phyloP scores from a whole-genome alignment of 2,113 vertebrate species.

The Vulpes ferrilata region DNA sequence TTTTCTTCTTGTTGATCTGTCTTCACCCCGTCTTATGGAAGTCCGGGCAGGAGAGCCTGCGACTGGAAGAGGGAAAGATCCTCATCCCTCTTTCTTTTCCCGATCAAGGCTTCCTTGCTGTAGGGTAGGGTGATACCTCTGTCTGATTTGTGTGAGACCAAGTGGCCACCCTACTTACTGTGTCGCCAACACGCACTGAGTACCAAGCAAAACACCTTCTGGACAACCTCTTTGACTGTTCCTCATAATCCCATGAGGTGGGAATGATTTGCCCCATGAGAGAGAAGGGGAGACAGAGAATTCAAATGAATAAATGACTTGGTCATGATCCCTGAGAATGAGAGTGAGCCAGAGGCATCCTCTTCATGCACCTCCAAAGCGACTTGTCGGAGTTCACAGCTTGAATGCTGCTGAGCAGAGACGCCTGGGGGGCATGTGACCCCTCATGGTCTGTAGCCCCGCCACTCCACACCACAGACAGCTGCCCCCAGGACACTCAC shows the following conservation, averaged over 20 bases:
- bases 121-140: rapidly evolving
- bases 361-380: not conserved
- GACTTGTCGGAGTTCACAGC: not conserved
- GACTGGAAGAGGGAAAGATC: not conserved
- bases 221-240: not conserved
- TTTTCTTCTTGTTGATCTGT: not conserved
- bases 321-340: not conserved
- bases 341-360: not conserved
- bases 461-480: rapidly evolving
- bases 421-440: rapidly evolving
- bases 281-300: not conserved
- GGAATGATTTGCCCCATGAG: too few relatives aligned
- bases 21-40: rapidly evolving
- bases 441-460: rapidly evolving
- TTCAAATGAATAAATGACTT: not conserved
- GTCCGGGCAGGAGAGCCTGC: too few relatives aligned
- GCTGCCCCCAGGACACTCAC: rapidly evolving
- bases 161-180: rapidly evolving
- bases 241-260: not conserved
- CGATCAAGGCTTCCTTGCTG: rapidly evolving
- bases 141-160: rapidly evolving
- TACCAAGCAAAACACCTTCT: not conserved
- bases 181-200: rapidly evolving
- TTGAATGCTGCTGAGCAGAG: not conserved
- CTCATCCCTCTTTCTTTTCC: not conserved